A percentile compares a stretch with the other conserved stretches of the same genome.
phyloP scores from a whole-genome alignment of 1,140 invertebrate genomes.

The Batillaria attramentaria region DNA sequence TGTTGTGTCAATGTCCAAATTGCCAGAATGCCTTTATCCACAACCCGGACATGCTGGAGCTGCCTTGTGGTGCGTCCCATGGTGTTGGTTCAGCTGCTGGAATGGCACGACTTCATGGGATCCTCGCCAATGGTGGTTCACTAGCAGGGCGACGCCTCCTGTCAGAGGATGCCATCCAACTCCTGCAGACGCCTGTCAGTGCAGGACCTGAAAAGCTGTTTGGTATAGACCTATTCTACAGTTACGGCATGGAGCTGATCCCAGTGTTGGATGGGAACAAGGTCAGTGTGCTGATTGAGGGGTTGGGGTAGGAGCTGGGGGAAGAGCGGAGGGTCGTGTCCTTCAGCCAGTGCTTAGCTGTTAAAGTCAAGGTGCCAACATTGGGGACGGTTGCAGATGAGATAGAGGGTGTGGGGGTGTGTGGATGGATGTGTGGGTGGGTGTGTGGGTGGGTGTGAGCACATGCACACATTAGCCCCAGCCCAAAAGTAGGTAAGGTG shows the following conservation, averaged over 20 bases:
- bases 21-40: slow-evolving; percentile 39
- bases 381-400: too few species aligned
- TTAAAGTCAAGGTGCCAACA: too few species aligned
- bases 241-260: slow-evolving; percentile 48
- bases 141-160: slow-evolving; percentile 48
- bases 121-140: slow-evolving; percentile 53
- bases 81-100: slow-evolving; percentile 56
- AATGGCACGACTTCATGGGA: slow-evolving; percentile 58
- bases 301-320: neutral
- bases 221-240: slow-evolving; percentile 47
- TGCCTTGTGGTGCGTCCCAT: slow-evolving; percentile 50
- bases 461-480: too few species aligned
- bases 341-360: too few species aligned
- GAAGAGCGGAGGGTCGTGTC: too few species aligned
- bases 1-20: too few species aligned
- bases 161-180: slow-evolving; percentile 40
- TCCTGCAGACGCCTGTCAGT: slow-evolving; percentile 45
- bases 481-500: too few species aligned
- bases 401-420: too few species aligned
- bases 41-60: slow-evolving; percentile 52
- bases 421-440: too few species aligned
- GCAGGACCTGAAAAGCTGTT: slow-evolving; percentile 46
- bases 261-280: slow-evolving; percentile 50
- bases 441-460: too few species aligned
- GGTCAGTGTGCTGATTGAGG: slow-evolving; percentile 25